Evolutionary conservation across 2,888 invertebrate genomes (phyloP).

Genomic region (Calliopum simillimum): DNA sequence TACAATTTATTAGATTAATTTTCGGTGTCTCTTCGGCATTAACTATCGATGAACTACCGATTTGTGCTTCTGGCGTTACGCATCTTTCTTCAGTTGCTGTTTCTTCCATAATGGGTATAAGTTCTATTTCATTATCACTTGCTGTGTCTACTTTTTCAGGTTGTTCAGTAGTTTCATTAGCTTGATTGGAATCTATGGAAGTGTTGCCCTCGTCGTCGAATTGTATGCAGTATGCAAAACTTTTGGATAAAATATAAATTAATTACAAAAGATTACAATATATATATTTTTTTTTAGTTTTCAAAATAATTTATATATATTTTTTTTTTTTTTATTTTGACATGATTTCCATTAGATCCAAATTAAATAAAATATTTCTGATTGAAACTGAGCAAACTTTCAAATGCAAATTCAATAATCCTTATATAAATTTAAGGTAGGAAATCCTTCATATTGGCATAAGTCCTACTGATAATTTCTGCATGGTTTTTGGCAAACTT

Average conservation of each 20-base stretch:
- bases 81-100: constrained; percentile 38
- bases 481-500: too few species aligned
- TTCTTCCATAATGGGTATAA: constrained; percentile 37
- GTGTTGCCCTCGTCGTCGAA: constrained; percentile 59
- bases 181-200: constrained; percentile 49
- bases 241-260: constrained; percentile 43
- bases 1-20: constrained; percentile 49
- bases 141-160: not conserved
- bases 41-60: constrained; percentile 22
- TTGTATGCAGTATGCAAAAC: constrained; percentile 61
- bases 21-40: constrained; percentile 50
- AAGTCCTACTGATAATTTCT: too few species aligned
- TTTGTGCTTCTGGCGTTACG: constrained; percentile 44
- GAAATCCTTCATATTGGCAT: not conserved
- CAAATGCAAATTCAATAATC: not conserved
- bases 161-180: not conserved
- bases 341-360: not conserved
- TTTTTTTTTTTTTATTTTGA: not conserved
- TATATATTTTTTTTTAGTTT: constrained; percentile 3
- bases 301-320: not conserved
- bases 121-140: not conserved
- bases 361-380: too few species aligned
- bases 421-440: too few species aligned
- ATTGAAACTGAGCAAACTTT: too few species aligned
- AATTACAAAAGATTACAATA: constrained; percentile 8